phyloP scores from a whole-genome alignment of 2,797 vertebrate genomes.

The Gobionotothen gibberifrons region DNA sequence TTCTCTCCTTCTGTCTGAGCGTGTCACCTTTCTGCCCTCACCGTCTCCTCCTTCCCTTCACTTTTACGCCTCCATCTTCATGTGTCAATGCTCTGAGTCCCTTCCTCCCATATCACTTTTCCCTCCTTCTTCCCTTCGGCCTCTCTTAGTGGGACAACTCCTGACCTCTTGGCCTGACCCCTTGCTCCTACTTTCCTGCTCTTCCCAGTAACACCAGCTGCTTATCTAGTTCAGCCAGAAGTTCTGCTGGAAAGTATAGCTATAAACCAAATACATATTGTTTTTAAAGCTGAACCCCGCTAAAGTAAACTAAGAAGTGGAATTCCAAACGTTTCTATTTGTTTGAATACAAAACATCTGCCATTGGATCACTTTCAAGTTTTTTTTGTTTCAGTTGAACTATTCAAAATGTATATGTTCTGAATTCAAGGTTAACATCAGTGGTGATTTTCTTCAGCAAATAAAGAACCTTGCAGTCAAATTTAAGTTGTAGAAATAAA shows the following conservation, averaged over 20 bases:
- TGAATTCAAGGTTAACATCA: slow-evolving; percentile 1
- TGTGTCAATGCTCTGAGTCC: slow-evolving; percentile 63
- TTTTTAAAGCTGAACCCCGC: slow-evolving; percentile 7
- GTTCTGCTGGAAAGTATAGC: slow-evolving; percentile 27
- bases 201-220: slow-evolving; percentile 67
- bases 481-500: background rate
- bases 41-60: slow-evolving; percentile 51
- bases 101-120: slow-evolving; percentile 68
- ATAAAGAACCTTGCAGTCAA: background rate
- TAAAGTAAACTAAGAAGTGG: slow-evolving; percentile 4
- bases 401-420: background rate
- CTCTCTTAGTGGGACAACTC: slow-evolving; percentile 64
- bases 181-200: slow-evolving; percentile 45
- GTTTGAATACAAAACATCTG: slow-evolving; percentile 48
- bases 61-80: slow-evolving; percentile 48
- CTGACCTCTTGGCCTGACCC: slow-evolving; percentile 57
- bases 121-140: slow-evolving; percentile 45
- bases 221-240: slow-evolving; percentile 39
- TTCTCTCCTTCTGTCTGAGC: slow-evolving; percentile 44
- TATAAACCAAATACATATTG: slow-evolving; percentile 31
- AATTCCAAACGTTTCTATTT: slow-evolving; percentile 38
- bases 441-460: background rate
- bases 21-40: slow-evolving; percentile 67
- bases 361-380: slow-evolving; percentile 12
- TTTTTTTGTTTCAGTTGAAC: slow-evolving; percentile 10